phyloP scores from a whole-genome alignment of 2,113 vertebrate genomes.

The Xyrauchen texanus region DNA sequence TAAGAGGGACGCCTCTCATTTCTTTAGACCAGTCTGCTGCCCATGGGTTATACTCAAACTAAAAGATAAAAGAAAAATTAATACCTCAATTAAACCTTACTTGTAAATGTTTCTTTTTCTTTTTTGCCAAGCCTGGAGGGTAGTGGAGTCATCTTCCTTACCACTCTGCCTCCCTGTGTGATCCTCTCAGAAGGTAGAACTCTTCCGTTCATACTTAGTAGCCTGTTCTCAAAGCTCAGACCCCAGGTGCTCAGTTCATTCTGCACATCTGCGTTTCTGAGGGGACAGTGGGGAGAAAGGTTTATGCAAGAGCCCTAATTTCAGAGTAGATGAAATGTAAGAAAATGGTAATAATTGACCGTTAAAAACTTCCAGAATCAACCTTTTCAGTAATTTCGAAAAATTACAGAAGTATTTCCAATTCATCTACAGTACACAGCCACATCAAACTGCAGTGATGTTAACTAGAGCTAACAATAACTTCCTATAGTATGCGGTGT shows the following conservation, averaged over 20 bases:
- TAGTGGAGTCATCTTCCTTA: conserved; percentile 58
- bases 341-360: no score
- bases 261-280: conserved; percentile 82
- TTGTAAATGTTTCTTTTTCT: no score
- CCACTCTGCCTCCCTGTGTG: conserved; percentile 77
- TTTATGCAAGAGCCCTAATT: not conserved
- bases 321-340: conserved; percentile 9
- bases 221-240: conserved; percentile 83
- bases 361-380: not conserved
- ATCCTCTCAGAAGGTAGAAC: conserved; percentile 87
- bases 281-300: conserved; percentile 31
- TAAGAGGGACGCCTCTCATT: conserved; percentile 79
- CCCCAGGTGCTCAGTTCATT: conserved; percentile 87
- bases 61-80: not conserved
- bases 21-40: conserved; percentile 88
- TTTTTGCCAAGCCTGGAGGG: no score
- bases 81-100: no score
- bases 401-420: no score
- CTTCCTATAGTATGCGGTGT: no score
- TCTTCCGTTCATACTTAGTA: conserved; percentile 82
- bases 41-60: conserved; percentile 85
- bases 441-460: not conserved
- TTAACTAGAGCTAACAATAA: no score
- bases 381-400: not conserved
- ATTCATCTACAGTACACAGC: no score